Percentiles rank a stretch among this genome's conserved stretches.
These are phyloP conservation scores for Prunella himalayana DNA, from an alignment of 2,113 vertebrate genomes.

Conservation along the genomic window DNA sequence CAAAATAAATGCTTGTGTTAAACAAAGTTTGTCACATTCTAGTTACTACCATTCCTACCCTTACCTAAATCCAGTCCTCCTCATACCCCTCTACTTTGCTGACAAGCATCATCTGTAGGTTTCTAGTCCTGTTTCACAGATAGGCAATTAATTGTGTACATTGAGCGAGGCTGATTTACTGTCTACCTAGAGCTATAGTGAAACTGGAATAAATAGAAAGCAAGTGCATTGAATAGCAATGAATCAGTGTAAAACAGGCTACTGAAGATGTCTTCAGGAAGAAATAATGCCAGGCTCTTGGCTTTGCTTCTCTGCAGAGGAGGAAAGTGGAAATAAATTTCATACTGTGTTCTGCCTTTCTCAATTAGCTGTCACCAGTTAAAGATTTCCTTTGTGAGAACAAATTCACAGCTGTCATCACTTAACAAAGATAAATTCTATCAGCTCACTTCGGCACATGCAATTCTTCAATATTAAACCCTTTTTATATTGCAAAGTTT, in stretches of 20 bases:
- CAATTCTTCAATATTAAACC: background rate
- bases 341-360: conserved; percentile 1
- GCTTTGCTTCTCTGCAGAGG: background rate
- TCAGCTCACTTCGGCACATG: background rate
- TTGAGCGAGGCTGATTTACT: conserved; percentile 28
- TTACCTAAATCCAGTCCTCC: background rate
- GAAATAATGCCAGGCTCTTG: conserved; percentile 10
- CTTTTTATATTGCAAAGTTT: background rate
- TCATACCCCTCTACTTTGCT: background rate
- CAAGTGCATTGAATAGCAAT: conserved; percentile 26
- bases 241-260: conserved; percentile 45
- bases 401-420: background rate
- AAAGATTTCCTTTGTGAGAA: conserved; percentile 39
- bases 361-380: conserved; percentile 40
- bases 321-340: conserved; percentile 29
- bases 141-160: conserved; percentile 2
- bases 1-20: background rate
- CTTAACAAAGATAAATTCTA: conserved; percentile 31
- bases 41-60: background rate
- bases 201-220: conserved; percentile 8
- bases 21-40: background rate
- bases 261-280: conserved; percentile 7
- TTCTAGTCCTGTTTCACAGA: background rate
- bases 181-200: conserved; percentile 1
- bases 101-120: background rate